A percentile compares a stretch with the other conserved stretches of the same genome.
Conservation (phyloP, 2,888 invertebrate genomes). For the Scotopteryx bipunctaria region DNA sequence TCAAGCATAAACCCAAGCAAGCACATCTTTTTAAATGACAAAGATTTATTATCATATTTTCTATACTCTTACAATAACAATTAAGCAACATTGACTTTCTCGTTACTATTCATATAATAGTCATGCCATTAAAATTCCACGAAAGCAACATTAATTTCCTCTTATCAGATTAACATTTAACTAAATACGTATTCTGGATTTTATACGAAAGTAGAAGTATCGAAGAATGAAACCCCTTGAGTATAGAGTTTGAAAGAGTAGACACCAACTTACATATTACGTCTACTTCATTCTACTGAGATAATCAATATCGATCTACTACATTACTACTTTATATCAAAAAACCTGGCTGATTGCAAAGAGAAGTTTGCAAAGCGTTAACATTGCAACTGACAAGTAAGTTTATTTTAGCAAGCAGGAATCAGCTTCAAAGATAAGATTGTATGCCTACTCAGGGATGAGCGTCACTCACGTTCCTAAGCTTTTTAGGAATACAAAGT, state of each 20-base stretch:
- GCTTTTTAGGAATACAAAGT: too few relatives aligned
- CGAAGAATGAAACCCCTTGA: conserved; percentile 11
- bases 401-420: too few relatives aligned
- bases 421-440: too few relatives aligned
- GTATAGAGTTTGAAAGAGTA: conserved; percentile 6
- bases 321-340: neutral
- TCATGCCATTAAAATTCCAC: conserved; percentile 28
- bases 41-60: conserved; percentile 5
- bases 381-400: too few relatives aligned
- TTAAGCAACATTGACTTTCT: conserved; percentile 22
- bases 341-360: neutral
- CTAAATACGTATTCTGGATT: conserved; percentile 4
- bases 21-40: neutral
- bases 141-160: conserved; percentile 15
- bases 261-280: neutral
- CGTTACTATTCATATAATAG: conserved; percentile 18
- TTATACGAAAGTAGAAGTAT: conserved; percentile 11
- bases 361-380: neutral
- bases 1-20: neutral
- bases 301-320: neutral
- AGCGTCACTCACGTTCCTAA: too few relatives aligned
- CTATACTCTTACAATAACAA: conserved; percentile 12
- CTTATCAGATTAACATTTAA: conserved; percentile 20
- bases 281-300: neutral
- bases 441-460: too few relatives aligned